Base-by-base conservation (phyloP, 2,113 vertebrate species). In the Deroptyus accipitrinus region DNA sequence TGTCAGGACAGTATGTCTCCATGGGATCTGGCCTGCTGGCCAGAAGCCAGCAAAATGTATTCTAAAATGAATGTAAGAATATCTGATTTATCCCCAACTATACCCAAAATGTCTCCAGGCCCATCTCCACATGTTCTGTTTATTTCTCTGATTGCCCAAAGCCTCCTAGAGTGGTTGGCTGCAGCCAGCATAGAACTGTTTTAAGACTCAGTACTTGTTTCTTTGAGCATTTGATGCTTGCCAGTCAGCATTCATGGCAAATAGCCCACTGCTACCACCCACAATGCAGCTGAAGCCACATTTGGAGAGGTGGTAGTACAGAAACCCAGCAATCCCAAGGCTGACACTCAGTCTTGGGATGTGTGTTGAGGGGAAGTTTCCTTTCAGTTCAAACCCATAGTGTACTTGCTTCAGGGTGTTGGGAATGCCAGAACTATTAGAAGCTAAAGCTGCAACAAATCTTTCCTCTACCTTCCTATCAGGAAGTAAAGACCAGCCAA, bases 91-190 rank as follows among this genome's bases (percentile, higher is more conserved):
- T 79, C 88, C 90, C 42, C 42, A 72, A 3, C 30, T 89, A 61
- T 13, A 48, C 16, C 6, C 27, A 61, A 42, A 84, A 79, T 79
- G 1, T 61, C 75, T 88, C 72, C 25, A 89, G 52, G 11, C 35
- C 18, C 9, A 52, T 69, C 10, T 91, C 39, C 17, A 41, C 33
- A 6, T 20, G 5, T 49, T 85, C 30, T 66, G 24, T 84, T 67
- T 84, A 44, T 88, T 79, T 84, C n/a, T 89, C 39, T 78, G 12
- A 27, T 39, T 91, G 69, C 48, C 39, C 62, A 55, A 78, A 94
- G 2, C 52, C n/a, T 89, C n/a, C 57, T 69, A 22, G 35, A 78
- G 31, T 17, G 5, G 7, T 54, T 78, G 24, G 5, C 39, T 91
- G 57, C 42, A 66, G 66, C 8, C 66, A 64, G 11, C 30, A 23